phyloP scores from a whole-genome alignment of 2,888 invertebrate genomes.

The Clivina fossor region DNA sequence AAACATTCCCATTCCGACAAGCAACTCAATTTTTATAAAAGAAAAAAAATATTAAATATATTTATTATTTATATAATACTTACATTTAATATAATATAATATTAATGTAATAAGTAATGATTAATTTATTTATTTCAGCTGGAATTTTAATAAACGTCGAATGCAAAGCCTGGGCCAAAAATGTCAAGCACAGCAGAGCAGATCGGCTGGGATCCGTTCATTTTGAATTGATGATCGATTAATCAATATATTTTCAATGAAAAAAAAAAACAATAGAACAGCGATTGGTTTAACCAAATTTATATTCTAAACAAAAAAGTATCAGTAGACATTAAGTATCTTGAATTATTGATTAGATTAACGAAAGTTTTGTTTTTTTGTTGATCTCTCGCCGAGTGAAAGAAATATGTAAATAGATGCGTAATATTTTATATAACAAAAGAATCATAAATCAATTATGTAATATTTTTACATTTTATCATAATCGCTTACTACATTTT shows the following conservation, averaged over 20 bases:
- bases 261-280: background rate
- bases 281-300: background rate
- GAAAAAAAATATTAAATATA: background rate
- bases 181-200: conserved; percentile 62
- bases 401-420: no score
- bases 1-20: background rate
- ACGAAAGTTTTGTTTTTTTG: no score
- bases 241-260: conserved; percentile 15
- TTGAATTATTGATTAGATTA: no score
- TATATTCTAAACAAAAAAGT: background rate
- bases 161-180: conserved; percentile 66
- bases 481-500: no score
- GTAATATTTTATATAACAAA: no score
- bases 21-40: background rate
- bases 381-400: no score
- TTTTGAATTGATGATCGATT: conserved; percentile 64
- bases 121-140: conserved; percentile 47
- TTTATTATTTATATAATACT: background rate
- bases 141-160: conserved; percentile 61
- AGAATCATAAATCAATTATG: no score
- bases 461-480: no score
- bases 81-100: background rate
- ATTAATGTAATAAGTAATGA: background rate
- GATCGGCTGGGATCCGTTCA: conserved; percentile 66
- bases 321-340: no score